These are phyloP conservation scores for Synergus itoensis DNA, from an alignment of 2,888 invertebrate species.

Conservation along the genomic window DNA sequence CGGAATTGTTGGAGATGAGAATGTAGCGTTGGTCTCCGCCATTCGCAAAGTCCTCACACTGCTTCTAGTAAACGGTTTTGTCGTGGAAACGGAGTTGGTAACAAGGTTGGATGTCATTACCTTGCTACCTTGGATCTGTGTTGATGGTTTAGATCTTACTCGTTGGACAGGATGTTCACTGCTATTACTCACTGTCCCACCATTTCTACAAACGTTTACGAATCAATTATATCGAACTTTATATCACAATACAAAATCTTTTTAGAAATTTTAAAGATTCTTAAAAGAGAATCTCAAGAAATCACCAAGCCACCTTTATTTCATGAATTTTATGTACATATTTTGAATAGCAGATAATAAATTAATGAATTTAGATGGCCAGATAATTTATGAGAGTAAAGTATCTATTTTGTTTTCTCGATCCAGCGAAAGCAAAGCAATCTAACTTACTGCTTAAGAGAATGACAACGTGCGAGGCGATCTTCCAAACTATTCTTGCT, in stretches of 20 bases:
- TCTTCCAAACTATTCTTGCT: slow-evolving; percentile 67
- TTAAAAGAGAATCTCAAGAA: neutral
- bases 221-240: neutral
- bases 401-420: neutral
- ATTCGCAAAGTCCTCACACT: slow-evolving; percentile 66
- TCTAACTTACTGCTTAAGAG: slow-evolving; percentile 74
- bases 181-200: slow-evolving; percentile 68
- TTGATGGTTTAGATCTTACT: slow-evolving; percentile 69
- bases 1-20: slow-evolving; percentile 59
- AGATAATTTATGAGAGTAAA: neutral
- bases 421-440: slow-evolving; percentile 25
- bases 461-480: slow-evolving; percentile 71
- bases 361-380: neutral
- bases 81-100: slow-evolving; percentile 62
- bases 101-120: slow-evolving; percentile 57
- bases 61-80: slow-evolving; percentile 72
- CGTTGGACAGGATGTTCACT: slow-evolving; percentile 68
- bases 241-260: neutral
- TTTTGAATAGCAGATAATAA: neutral
- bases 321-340: neutral
- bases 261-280: neutral
- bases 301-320: neutral
- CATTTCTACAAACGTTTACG: slow-evolving; percentile 66
- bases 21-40: slow-evolving; percentile 58
- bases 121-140: slow-evolving; percentile 65